These are phyloP conservation scores for Pagrus major DNA, from an alignment of 2,113 vertebrate genomes.

Conservation along the genomic window DNA sequence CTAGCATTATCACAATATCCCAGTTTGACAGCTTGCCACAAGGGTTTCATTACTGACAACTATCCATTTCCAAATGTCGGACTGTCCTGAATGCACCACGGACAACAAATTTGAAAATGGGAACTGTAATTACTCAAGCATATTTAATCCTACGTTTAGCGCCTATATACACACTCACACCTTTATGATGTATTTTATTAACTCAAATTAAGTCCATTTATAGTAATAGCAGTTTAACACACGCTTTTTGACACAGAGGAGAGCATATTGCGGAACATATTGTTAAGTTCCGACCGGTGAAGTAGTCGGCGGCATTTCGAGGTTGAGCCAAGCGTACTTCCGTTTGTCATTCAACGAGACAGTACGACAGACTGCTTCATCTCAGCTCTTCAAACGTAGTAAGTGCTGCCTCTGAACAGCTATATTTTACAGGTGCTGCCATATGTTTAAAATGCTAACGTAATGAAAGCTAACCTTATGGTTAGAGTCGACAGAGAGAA, in stretches of 20 bases:
- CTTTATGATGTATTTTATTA: not conserved
- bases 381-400: not conserved
- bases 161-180: not conserved
- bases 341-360: constrained; percentile 45
- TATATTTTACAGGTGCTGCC: accelerated
- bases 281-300: not conserved
- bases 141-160: not conserved
- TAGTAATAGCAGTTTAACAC: too few relatives aligned
- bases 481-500: not conserved
- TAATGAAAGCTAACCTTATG: accelerated
- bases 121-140: not conserved
- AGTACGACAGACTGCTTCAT: too few relatives aligned
- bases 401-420: not conserved
- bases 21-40: not conserved
- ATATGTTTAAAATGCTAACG: accelerated
- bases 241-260: not conserved
- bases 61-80: too few relatives aligned
- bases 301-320: constrained; percentile 48
- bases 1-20: too few relatives aligned
- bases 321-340: constrained; percentile 13
- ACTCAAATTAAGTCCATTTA: not conserved
- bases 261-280: not conserved
- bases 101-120: not conserved
- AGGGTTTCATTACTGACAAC: too few relatives aligned
- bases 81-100: too few relatives aligned